Percentiles rank a stretch among this genome's conserved stretches.
These are phyloP conservation scores for Pipistrellus pygmaeus DNA, from an alignment of 2,797 vertebrate species.

Conservation along the genomic window DNA sequence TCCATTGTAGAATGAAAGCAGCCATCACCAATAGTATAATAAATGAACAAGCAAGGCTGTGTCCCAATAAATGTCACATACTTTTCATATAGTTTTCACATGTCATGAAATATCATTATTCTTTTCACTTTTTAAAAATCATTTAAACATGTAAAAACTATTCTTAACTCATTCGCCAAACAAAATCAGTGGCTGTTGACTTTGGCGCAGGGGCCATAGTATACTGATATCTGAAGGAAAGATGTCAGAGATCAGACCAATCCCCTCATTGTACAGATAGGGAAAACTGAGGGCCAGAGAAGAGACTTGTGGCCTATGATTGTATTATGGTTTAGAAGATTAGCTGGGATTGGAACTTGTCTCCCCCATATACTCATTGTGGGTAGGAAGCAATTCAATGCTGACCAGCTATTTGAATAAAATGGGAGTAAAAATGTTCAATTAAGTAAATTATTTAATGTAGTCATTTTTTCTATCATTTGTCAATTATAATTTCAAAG, in stretches of 20 bases:
- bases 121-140: neutral
- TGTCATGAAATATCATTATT: neutral
- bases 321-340: neutral
- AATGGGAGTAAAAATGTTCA: conserved; percentile 15
- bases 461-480: neutral
- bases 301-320: neutral
- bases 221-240: neutral
- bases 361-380: neutral
- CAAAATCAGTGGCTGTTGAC: neutral
- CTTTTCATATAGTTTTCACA: neutral
- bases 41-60: neutral
- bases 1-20: neutral
- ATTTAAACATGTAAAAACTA: neutral
- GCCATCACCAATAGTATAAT: neutral
- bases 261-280: neutral
- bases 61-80: neutral
- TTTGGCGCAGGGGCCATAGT: neutral
- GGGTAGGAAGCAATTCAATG: neutral
- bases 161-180: neutral
- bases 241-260: neutral
- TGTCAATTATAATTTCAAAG: conserved; percentile 54
- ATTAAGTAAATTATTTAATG: conserved; percentile 54
- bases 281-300: neutral
- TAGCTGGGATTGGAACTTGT: neutral
- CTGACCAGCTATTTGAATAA: neutral